Base-by-base conservation (phyloP, 2,888 invertebrate species). In the Zonitis immaculata region DNA sequence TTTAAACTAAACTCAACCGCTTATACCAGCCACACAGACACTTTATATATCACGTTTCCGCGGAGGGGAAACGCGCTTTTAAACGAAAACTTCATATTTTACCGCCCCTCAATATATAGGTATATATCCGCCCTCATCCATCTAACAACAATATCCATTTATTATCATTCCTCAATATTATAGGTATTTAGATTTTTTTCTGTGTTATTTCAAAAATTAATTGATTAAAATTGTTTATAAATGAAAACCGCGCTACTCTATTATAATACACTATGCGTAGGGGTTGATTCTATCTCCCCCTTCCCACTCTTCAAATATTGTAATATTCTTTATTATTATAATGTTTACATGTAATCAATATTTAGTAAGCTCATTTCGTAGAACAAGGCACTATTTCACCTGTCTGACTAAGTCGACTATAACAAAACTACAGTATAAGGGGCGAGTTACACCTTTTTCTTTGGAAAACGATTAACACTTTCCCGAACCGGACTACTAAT, bases 31-130 rank as follows among this genome's bases (percentile, higher is more conserved):
- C 58, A 63, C 61, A 58, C 64, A 62, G 65, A 66, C 69, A 71
- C 69, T 72, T 70, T 64, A 64, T 61, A 70, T 67, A 68, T 60
- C 63, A 59, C 57, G 63, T 56, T 51, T 62, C 55, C 62, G 58
- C 65, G 66, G 62, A 67, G 67, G 66, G 68, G n/a, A n/a, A n/a
- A n/a, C n/a, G 59, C 57, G 56, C 54, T 50, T 57, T 61, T 60
- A 63, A 62, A 62, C 62, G 66, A 65, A 55, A 47, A 47, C 42
- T 46, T 44, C 52, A 18, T 28, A 25, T 28, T 39, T n/a, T 16
- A 54, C 48, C 45, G 45, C 55, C 39, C 55, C 51, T 42, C 42
- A 51, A 47, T 22, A 22, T 5, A 18, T 39, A 39, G 49, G 44
- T 22, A 22, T 5, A 18, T 39, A 39, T 39, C 44, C 43, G 35